Evolutionary conservation across 2,888 invertebrate species (phyloP), one percentile per base, ranked within the genome.

Genomic region (Xestia c-nigrum): DNA sequence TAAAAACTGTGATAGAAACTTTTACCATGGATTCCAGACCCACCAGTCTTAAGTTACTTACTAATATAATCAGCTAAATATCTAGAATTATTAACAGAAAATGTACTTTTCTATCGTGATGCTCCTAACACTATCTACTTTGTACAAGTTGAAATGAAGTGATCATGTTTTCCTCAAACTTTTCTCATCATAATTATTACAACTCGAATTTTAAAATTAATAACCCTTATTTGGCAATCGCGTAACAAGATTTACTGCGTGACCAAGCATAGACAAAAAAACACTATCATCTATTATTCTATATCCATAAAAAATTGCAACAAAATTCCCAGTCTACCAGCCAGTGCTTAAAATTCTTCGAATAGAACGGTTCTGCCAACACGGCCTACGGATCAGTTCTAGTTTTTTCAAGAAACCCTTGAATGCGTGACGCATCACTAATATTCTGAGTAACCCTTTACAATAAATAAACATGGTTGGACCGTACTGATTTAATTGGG

Each of bases 361-460:
- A 81, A 85, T 50, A 55, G 7, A 81, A 84, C 72, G 76, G 72
- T 71, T 40, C 43, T 80, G 16, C 47, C 47, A 43, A 43, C 66
- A 76, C 19, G 59, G 24, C 19, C 16, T 52, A 71, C 21, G 10
- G 21, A 46, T n/a, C 16, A 72, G 24, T 40, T 63, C 63, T 67
- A 68, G 57, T 81, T 85, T 85, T 80, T 84, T 77, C 55, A 55
- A 67, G 65, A 75, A 81, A 73, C 38, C 38, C 43, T 55, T 1
- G 47, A 16, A 68, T 24, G 82, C 85, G 59, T 85, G 72, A 77
- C 64, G 76, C 71, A 61, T 80, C 12, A 21, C 21, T 76, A 65
- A 65, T 84, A 63, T 75, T 76, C 80, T 69, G n/a, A 55, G 19
- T 71, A 84, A 68, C 75, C 84, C 71, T 82, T 81, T 55, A 46